phyloP scores from a whole-genome alignment of 2,797 vertebrate species.

The Tiaroga cobitis region DNA sequence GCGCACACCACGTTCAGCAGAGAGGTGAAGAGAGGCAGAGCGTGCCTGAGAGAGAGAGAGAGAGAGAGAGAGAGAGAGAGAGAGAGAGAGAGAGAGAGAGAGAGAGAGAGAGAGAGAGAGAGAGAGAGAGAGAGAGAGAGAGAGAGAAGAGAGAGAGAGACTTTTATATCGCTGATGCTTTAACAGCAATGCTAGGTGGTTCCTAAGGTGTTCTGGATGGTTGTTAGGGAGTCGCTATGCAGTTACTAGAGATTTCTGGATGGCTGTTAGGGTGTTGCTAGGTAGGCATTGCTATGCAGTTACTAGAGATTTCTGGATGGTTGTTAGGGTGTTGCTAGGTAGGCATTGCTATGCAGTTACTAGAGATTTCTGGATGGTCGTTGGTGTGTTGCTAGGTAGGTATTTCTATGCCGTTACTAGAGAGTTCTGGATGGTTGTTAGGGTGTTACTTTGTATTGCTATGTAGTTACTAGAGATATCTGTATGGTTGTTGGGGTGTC shows the following conservation, averaged over 20 bases:
- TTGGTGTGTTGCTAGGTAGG: too few species aligned
- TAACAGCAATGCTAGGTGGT: not conserved
- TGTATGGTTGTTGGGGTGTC: too few species aligned
- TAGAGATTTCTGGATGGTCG: not conserved
- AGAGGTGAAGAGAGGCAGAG: slow-evolving; percentile 95
- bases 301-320: not conserved
- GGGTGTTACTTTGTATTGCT: too few species aligned
- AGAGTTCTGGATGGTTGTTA: too few species aligned
- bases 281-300: not conserved
- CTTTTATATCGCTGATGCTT: not conserved
- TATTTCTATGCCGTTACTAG: too few species aligned
- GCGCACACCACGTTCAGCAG: slow-evolving; percentile 95
- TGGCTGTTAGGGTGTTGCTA: not conserved
- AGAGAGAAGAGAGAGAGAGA: slow-evolving; percentile 84
- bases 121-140: slow-evolving; percentile 89
- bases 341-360: too few species aligned
- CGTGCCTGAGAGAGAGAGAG: slow-evolving; percentile 78
- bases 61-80: slow-evolving; percentile 88
- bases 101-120: slow-evolving; percentile 87
- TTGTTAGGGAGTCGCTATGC: not conserved
- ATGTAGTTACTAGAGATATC: too few species aligned
- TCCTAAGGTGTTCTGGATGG: not conserved
- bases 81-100: slow-evolving; percentile 91
- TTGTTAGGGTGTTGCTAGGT: not conserved
- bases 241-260: not conserved